These are phyloP conservation scores for Drosophila cardini DNA, from an alignment of 1,140 invertebrate genomes.

Conservation along the genomic window DNA sequence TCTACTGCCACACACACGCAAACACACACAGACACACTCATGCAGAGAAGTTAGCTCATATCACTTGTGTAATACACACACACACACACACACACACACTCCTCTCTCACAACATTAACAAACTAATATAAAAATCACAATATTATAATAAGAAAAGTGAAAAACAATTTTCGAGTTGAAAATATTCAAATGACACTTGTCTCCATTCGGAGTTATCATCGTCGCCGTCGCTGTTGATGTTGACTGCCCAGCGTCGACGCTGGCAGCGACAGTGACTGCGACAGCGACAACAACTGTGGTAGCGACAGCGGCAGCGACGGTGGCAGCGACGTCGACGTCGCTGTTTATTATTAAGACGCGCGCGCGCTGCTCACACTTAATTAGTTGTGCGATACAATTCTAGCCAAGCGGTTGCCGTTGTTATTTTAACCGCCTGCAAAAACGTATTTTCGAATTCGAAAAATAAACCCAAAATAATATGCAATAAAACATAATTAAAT, in stretches of 20 bases:
- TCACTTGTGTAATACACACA: conserved; percentile 9
- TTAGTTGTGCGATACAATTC: conserved; percentile 83
- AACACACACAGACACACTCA: background rate
- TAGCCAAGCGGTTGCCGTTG: conserved; percentile 74
- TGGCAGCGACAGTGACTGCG: conserved; percentile 2
- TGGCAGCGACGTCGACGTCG: conserved; percentile 36
- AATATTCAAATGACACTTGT: conserved; percentile 14
- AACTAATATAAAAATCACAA: conserved; percentile 6
- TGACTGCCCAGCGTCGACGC: background rate
- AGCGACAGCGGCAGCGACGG: background rate
- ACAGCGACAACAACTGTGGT: conserved; percentile 1
- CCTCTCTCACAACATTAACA: background rate
- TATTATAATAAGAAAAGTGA: conserved; percentile 6
- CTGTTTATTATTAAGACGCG: conserved; percentile 80
- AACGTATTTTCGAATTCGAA: conserved; percentile 17
- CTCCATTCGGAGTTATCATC: conserved; percentile 37
- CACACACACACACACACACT: conserved; percentile 17
- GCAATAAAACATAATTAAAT: conserved; percentile 9
- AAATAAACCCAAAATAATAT: conserved; percentile 22
- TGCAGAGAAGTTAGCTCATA: background rate
- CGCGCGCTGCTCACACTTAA: conserved; percentile 72
- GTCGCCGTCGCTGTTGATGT: background rate
- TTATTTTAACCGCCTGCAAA: conserved; percentile 19
- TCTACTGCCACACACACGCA: background rate
- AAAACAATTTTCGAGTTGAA: background rate